These are phyloP conservation scores for Sciurus niger DNA, from an alignment of 2,113 vertebrate genomes.

Conservation along the genomic window DNA sequence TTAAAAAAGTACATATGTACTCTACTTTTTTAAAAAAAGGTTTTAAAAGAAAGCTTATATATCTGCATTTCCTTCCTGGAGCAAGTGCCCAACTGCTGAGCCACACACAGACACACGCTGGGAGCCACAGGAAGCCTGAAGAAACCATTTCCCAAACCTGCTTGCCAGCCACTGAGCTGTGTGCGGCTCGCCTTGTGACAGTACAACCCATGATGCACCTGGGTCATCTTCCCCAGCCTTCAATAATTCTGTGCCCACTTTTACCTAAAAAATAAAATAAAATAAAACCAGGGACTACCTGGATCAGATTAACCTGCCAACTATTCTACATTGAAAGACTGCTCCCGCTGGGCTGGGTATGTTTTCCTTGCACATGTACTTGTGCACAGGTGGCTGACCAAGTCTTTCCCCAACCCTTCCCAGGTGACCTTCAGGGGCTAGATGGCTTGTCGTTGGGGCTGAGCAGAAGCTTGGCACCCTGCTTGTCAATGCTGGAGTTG, in stretches of 20 bases:
- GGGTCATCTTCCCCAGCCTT: no score
- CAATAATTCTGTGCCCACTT: neutral
- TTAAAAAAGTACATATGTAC: neutral
- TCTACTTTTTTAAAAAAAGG: neutral
- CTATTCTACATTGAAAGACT: neutral
- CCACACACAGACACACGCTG: neutral
- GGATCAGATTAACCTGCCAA: neutral
- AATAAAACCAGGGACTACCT: neutral
- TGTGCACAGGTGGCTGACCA: no score
- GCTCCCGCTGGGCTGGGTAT: neutral
- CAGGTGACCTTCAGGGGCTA: constrained; percentile 49
- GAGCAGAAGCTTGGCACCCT: constrained; percentile 84
- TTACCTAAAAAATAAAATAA: neutral
- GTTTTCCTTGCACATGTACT: neutral
- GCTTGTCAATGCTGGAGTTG: constrained; percentile 90
- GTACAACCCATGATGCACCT: neutral
- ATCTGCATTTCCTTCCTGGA: neutral
- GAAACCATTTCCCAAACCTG: neutral
- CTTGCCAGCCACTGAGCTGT: neutral
- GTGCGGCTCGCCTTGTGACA: no score
- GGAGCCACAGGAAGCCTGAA: neutral
- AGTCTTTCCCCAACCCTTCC: neutral
- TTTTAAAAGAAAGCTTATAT: neutral
- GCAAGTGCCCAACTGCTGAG: neutral
- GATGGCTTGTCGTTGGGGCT: constrained; percentile 82